A percentile compares a stretch with the other conserved stretches of the same genome.
These are phyloP conservation scores for Leptinotarsa defecta DNA, from an alignment of 1,140 invertebrate genomes.

Conservation along the genomic window DNA sequence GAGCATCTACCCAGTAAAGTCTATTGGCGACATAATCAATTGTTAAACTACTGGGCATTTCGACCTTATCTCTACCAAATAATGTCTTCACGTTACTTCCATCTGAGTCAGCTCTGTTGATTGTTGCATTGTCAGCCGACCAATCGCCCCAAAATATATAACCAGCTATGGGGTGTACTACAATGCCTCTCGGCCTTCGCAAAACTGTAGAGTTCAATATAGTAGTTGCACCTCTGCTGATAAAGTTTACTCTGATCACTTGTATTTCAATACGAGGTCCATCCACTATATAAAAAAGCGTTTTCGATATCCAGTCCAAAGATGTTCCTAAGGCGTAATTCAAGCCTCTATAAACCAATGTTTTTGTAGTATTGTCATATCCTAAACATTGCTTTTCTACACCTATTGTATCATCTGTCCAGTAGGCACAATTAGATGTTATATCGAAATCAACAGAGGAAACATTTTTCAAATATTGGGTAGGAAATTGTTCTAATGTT, in stretches of 20 bases:
- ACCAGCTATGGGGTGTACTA: conserved; percentile 82
- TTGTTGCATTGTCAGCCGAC: conserved; percentile 75
- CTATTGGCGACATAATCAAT: conserved; percentile 80
- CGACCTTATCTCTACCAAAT: conserved; percentile 69
- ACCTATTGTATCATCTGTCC: conserved; percentile 82
- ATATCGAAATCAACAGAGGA: conserved; percentile 89
- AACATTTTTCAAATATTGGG: conserved; percentile 74
- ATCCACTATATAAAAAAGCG: conserved; percentile 86
- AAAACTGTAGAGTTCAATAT: conserved; percentile 73
- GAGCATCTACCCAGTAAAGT: conserved; percentile 88
- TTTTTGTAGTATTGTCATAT: conserved; percentile 65
- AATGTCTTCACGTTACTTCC: conserved; percentile 74
- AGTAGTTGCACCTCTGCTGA: conserved; percentile 72
- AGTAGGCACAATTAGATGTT: conserved; percentile 83
- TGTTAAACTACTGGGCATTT: conserved; percentile 88
- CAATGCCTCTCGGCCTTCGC: conserved; percentile 85
- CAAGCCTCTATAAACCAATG: conserved; percentile 73
- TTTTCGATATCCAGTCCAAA: conserved; percentile 91
- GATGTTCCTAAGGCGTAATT: conserved; percentile 90
- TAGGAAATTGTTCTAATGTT: conserved; percentile 67
- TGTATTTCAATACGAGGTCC: conserved; percentile 77
- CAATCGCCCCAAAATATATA: conserved; percentile 94
- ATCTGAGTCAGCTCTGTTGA: conserved; percentile 85
- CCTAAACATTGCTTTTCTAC: conserved; percentile 79
- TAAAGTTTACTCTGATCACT: conserved; percentile 73